phyloP scores from a whole-genome alignment of 2,113 vertebrate species.

The Elgaria multicarinata region DNA sequence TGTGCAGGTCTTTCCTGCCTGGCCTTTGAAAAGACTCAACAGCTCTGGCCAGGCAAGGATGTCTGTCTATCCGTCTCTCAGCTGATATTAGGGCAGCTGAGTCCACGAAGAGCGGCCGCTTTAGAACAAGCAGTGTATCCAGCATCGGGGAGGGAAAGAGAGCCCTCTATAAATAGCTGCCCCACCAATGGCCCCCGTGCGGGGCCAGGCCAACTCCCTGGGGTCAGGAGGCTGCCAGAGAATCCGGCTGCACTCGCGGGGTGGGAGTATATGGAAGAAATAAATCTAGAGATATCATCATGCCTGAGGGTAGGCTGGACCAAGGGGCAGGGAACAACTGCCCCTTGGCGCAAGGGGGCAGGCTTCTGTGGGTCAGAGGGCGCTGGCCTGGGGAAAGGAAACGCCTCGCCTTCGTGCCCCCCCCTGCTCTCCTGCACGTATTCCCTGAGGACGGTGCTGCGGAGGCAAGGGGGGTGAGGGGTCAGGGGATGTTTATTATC shows the following conservation, averaged over 20 bases:
- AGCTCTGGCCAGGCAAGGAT: not conserved
- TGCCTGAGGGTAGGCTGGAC: not conserved
- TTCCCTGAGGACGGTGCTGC: not conserved
- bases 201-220: not conserved
- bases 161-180: not conserved
- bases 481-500: constrained; percentile 25
- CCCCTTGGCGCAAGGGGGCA: not conserved
- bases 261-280: not conserved
- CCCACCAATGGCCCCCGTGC: not conserved
- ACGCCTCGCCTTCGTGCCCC: not conserved
- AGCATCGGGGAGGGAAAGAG: too few relatives aligned
- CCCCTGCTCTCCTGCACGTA: too few relatives aligned
- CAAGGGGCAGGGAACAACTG: not conserved
- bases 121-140: too few relatives aligned
- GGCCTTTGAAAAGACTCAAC: not conserved
- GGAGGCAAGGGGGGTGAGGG: not conserved
- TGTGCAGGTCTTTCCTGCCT: not conserved
- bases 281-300: not conserved
- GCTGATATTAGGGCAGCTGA: too few relatives aligned
- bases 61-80: not conserved
- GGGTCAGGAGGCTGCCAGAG: not conserved
- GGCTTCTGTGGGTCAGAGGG: not conserved
- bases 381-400: not conserved
- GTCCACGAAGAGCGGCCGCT: not conserved
- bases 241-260: not conserved